Base-by-base conservation (phyloP, 2,113 vertebrate species). In the Crocuta crocuta region DNA sequence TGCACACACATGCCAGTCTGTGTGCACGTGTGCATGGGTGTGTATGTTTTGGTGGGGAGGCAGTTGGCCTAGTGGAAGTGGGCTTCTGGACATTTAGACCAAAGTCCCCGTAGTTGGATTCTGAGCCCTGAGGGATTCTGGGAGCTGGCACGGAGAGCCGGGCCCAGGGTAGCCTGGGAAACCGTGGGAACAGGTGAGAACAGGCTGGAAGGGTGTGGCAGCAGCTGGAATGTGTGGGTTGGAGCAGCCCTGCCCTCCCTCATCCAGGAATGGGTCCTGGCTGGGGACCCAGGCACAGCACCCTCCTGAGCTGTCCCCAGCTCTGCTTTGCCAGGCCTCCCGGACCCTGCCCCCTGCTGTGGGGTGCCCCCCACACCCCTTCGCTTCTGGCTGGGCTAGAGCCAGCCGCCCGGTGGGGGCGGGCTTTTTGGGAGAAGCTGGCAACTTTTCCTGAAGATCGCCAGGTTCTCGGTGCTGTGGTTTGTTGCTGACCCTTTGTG, bases 51-150 rank as follows among this genome's bases (percentile, higher is more conserved):
- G 43, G 2, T 61, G 45, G 65, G 70, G 31, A 88, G 48, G 63
- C 53, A n/a, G n/a, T 15, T 91, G 66, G 61, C 74, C 43, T 16
- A 10, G 21, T n/a, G 89, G 58, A 89, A 61, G 26, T 71, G 65
- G 83, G 71, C 24, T 91, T 90, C 70, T 78, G 43, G 24, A 35
- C 39, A 33, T 92, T 84, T 7, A 63, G 58, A 66, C 24, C 68
- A 33, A 81, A 82, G 53, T 80, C 28, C 10, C 19, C 66, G 11
- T 21, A 10, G 9, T 7, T 91, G 45, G 53, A 82, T 45, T 81
- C 50, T 65, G 89, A 80, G 10, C 43, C 48, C 45, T 81, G 86
- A 82, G 94, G 98, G 98, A 95, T 97, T 98, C 95, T 98, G 98
- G 97, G 96, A 97, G 28, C 17, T 86, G 84, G 93, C 35, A 2